Base-by-base conservation (phyloP, 2,113 vertebrate species). In the Megaptera novaeangliae region DNA sequence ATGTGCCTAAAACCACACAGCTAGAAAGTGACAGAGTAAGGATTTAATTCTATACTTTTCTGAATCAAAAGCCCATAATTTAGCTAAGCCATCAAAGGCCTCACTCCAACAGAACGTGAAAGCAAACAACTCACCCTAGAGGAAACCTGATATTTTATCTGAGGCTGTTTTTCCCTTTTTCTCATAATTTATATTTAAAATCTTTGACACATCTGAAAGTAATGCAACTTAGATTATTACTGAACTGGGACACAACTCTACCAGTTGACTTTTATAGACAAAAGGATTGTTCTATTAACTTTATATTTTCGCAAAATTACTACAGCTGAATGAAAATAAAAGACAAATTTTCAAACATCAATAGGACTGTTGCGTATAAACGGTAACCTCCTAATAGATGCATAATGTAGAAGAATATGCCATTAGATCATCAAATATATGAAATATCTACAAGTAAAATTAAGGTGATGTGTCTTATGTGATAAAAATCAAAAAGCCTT, bases 21-120 rank as follows among this genome's bases (percentile, higher is more conserved):
- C 77, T 75, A 93, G 80, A 80, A 96, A 89, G n/a, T 78, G 74
- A 92, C 91, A 92, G 36, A 72, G 41, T 12, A 82, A 91, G 86
- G 59, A 97, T 96, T 96, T 95, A 96, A 97, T 96, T 94, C 92
- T 69, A 93, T 90, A 41, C 63, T 96, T 94, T 68, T 90, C 83
- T 25, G 15, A 95, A 61, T 84, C 63, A 59, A 89, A 78, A 96
- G 84, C 49, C 91, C 74, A 68, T 92, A 95, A 93, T 97, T 97
- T 75, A 95, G 63, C 82, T 52, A 95, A 96, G 83, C 78, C 93
- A 84, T 92, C 80, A 68, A 95, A 95, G 91, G 29, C 72, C 31
- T 91, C 95, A 82, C 39, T 97, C 77, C 75, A 92, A 92, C 68
- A 90, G 89, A 93, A 92, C n/a, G 44, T 69, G 83, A 96, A 93